Evolutionary conservation across 2,797 vertebrate genomes (phyloP).

Genomic region (Syngnathus rostellatus): DNA sequence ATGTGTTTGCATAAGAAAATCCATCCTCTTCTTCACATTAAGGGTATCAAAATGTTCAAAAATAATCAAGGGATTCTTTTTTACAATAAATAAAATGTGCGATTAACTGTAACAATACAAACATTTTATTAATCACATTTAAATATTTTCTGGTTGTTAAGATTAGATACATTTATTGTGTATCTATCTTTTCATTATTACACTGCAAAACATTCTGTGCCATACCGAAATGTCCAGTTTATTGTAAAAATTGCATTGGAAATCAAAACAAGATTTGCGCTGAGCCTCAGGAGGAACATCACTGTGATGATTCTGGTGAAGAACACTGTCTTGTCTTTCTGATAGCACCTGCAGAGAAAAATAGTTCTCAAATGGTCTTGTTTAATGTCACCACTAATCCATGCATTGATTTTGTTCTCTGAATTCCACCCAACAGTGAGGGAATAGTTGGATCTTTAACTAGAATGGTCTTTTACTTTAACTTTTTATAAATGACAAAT

Average conservation of each 20-base stretch:
- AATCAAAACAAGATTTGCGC: neutral
- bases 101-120: too few relatives aligned
- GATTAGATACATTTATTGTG: too few relatives aligned
- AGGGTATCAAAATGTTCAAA: too few relatives aligned
- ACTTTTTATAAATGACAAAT: neutral
- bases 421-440: neutral
- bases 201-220: neutral
- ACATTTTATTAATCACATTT: too few relatives aligned
- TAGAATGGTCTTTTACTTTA: too few relatives aligned
- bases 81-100: too few relatives aligned
- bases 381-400: neutral
- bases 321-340: neutral
- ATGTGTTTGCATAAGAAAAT: too few relatives aligned
- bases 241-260: neutral
- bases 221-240: neutral
- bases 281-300: neutral
- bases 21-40: too few relatives aligned
- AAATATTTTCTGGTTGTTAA: too few relatives aligned
- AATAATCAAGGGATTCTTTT: too few relatives aligned
- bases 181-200: neutral
- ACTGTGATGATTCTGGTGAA: neutral
- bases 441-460: too few relatives aligned
- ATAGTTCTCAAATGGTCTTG: neutral
- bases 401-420: neutral
- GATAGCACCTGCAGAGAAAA: neutral